Evolutionary conservation across 2,888 invertebrate species (phyloP), one percentile per base, ranked within the genome.

Genomic region (Palloptera scutellata): DNA sequence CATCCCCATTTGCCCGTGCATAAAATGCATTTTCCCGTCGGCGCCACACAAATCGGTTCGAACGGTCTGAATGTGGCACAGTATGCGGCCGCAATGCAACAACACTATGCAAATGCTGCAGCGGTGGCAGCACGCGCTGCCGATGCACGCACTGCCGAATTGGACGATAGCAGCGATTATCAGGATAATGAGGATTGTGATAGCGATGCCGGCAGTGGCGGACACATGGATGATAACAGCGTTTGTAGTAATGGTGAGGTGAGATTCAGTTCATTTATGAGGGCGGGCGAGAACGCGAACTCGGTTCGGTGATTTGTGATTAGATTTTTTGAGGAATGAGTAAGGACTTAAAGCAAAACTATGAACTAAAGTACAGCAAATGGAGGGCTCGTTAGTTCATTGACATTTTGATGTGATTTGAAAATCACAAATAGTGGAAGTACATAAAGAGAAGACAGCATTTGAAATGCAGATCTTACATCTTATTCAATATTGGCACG

Each of bases 161-260:
- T 82, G 72, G 81, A 81, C 62, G 83, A 83, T 52, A 81, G 81
- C 76, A 83, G 83, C 69, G 82, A 81, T 67, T 81, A 81, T 55
- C 83, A 82, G 78, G 81, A 81, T 68, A 78, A 81, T 59, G 81
- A 81, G 65, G 81, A 81, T 66, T 82, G 83, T 71, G 83, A 83
- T 71, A 83, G 83, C 72, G 83, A 80, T 73, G 79, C 76, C 57
- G 82, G 79, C 71, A 78, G 82, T 72, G 77, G 75, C 64, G 77
- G 75, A 8, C 78, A 81, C 68, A 73, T 79, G 81, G 81, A 81
- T 67, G 82, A 81, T 73, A 81, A 82, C 83, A 81, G 81, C 81
- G 81, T 83, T 83, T 81, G 83, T 81, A 81, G 81, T 78, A 83
- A 81, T 81, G 81, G 81, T 83, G 81, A 81, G 81, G 81, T 81